A percentile compares a stretch with the other conserved stretches of the same genome.
These are phyloP conservation scores for Tolypeutes matacus DNA, from an alignment of 2,797 vertebrate species.

Conservation along the genomic window DNA sequence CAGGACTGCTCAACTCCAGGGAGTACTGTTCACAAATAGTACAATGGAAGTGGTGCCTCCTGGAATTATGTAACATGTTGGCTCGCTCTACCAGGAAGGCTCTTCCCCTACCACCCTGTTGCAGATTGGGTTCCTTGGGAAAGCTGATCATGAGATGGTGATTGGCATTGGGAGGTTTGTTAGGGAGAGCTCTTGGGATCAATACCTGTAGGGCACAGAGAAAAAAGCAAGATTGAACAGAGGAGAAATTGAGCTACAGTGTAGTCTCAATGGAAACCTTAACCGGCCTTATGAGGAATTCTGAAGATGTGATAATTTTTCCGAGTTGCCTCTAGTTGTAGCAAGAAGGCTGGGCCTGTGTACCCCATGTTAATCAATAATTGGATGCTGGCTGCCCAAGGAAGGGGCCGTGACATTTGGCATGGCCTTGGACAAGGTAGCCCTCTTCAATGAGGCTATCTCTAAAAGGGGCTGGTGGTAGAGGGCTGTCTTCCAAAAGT, in stretches of 20 bases:
- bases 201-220: neutral
- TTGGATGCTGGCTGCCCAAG: neutral
- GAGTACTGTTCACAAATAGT: neutral
- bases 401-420: neutral
- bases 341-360: neutral
- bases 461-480: neutral
- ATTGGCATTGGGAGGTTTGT: neutral
- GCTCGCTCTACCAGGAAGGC: neutral
- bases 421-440: neutral
- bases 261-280: neutral
- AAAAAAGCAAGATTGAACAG: constrained; percentile 2
- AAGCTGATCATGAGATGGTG: neutral
- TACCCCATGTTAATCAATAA: neutral
- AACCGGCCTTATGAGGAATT: neutral
- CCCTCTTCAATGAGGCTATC: neutral
- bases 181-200: constrained; percentile 16
- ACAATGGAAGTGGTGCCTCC: neutral
- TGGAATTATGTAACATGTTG: neutral
- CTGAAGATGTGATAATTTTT: neutral
- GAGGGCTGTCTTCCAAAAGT: neutral
- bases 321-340: neutral
- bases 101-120: neutral
- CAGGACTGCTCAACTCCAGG: neutral
- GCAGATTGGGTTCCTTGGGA: neutral
- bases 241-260: neutral